Evolutionary conservation across 2,797 vertebrate species (phyloP).

Genomic region (Euthynnus affinis): DNA sequence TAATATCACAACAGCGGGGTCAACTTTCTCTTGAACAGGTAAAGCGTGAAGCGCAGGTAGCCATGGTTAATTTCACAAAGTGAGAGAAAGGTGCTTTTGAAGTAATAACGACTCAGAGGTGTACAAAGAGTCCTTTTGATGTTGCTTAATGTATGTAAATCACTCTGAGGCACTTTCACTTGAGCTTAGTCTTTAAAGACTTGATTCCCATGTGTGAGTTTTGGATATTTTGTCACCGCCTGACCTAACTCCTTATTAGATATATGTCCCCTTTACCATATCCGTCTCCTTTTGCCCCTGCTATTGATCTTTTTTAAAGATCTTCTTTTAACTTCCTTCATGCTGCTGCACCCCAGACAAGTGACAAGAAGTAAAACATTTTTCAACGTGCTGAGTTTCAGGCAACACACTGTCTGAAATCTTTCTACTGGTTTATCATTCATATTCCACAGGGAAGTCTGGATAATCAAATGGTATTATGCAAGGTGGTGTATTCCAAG

Average conservation of each 20-base stretch:
- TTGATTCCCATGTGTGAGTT: conserved; percentile 42
- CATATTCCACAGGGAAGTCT: conserved; percentile 13
- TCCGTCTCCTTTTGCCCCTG: conserved; percentile 11
- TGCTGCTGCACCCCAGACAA: not conserved
- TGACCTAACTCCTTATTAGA: conserved; percentile 38
- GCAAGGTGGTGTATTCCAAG: conserved; percentile 46
- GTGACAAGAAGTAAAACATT: conserved; percentile 1
- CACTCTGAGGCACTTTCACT: conserved; percentile 55
- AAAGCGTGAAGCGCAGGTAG: conserved; percentile 25
- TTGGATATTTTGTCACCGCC: conserved; percentile 34
- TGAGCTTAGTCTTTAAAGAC: conserved; percentile 46
- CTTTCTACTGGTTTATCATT: conserved; percentile 8
- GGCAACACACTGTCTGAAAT: conserved; percentile 17
- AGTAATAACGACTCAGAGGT: conserved; percentile 56
- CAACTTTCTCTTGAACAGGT: conserved; percentile 19
- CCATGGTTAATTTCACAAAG: conserved; percentile 51
- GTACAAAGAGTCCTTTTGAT: conserved; percentile 64
- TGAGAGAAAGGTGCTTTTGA: conserved; percentile 53
- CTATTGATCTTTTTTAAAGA: conserved; percentile 29
- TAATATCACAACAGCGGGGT: conserved; percentile 18
- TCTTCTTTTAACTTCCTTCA: not conserved
- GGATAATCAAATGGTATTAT: conserved; percentile 31
- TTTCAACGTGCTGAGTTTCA: conserved; percentile 10
- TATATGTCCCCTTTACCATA: conserved; percentile 23
- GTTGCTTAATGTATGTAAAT: conserved; percentile 70